Evolutionary conservation across 2,797 vertebrate species (phyloP).

Genomic region (Sphaeramia orbicularis): DNA sequence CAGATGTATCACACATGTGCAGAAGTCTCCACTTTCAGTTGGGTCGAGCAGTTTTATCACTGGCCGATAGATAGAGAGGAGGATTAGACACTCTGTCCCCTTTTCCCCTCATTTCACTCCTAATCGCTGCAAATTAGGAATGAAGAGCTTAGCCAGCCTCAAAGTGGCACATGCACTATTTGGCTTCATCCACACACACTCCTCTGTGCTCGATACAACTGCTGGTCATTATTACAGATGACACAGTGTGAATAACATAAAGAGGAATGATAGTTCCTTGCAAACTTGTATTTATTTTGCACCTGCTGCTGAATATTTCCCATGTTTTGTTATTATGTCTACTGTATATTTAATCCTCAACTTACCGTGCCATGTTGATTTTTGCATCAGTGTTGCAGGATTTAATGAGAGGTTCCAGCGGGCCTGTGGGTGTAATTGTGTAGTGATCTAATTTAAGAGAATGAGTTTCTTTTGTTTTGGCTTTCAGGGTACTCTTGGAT

Average conservation of each 20-base stretch:
- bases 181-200: slow-evolving; percentile 14
- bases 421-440: slow-evolving; percentile 59
- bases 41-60: slow-evolving; percentile 15
- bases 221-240: not conserved
- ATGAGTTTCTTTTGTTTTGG: slow-evolving; percentile 50
- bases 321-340: slow-evolving; percentile 29
- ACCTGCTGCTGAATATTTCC: slow-evolving; percentile 18
- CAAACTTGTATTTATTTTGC: not conserved
- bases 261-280: not conserved
- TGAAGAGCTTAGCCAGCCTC: slow-evolving; percentile 69
- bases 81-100: slow-evolving; percentile 66
- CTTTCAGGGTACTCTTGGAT: slow-evolving; percentile 44
- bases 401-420: slow-evolving; percentile 65
- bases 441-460: slow-evolving; percentile 66
- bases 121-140: slow-evolving; percentile 77
- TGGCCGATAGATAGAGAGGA: slow-evolving; percentile 48
- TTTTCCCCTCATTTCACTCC: slow-evolving; percentile 67
- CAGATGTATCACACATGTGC: not conserved
- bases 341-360: slow-evolving; percentile 45
- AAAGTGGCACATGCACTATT: slow-evolving; percentile 30
- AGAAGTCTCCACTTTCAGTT: slow-evolving; percentile 29
- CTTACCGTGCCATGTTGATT: slow-evolving; percentile 9
- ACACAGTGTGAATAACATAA: slow-evolving; percentile 2
- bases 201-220: not conserved
- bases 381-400: slow-evolving; percentile 39